phyloP scores from a whole-genome alignment of 2,888 invertebrate species.

The Drosophila diplacantha region DNA sequence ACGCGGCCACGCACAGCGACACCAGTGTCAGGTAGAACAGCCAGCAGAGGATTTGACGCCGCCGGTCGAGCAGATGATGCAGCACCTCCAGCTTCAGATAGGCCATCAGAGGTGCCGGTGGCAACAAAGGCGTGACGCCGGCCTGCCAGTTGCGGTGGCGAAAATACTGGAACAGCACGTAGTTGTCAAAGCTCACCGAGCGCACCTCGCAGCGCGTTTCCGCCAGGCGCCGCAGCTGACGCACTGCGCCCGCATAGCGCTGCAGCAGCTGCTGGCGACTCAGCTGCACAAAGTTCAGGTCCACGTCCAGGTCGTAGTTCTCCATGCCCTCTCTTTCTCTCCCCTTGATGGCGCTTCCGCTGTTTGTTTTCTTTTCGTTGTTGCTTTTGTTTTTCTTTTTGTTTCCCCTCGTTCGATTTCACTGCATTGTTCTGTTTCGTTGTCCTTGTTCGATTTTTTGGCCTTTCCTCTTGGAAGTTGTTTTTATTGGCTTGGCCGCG shows the following conservation, averaged over 20 bases:
- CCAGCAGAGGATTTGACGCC: conserved; percentile 76
- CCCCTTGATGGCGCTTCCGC: background rate
- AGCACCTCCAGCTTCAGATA: conserved; percentile 77
- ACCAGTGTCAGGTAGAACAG: conserved; percentile 71
- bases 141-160: conserved; percentile 73
- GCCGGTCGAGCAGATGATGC: conserved; percentile 76
- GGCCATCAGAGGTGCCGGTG: conserved; percentile 63
- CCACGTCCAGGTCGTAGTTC: conserved; percentile 61
- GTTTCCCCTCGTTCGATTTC: background rate
- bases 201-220: conserved; percentile 80
- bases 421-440: conserved; percentile 7
- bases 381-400: background rate
- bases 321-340: conserved; percentile 51
- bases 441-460: background rate
- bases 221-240: conserved; percentile 81
- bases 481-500: background rate
- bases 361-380: background rate
- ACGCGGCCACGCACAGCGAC: conserved; percentile 74
- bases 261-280: conserved; percentile 76
- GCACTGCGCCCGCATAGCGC: conserved; percentile 81
- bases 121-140: conserved; percentile 31
- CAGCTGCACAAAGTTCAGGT: conserved; percentile 59
- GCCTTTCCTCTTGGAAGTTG: background rate
- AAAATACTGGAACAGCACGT: conserved; percentile 81
- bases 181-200: conserved; percentile 82